Conservation (phyloP, 64 coral and sea anemone species). For the Stichodactyla mertensii region DNA sequence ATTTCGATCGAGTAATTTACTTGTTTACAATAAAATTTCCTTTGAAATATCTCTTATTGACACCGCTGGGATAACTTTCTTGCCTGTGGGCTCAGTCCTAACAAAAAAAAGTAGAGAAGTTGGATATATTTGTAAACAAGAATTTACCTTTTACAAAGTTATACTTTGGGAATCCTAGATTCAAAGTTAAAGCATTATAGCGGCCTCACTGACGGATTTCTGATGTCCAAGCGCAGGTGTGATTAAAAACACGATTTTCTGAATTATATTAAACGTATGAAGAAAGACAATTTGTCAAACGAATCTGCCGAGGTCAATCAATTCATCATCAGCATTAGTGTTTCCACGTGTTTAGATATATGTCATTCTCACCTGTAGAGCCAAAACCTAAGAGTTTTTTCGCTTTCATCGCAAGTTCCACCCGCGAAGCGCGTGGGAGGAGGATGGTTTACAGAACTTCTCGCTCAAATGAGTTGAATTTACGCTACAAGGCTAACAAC, state of each 20-base stretch:
- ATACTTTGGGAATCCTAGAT: neutral
- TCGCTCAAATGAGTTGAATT: neutral
- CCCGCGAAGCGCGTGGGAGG: neutral
- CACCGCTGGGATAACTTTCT: neutral
- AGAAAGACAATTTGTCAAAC: neutral
- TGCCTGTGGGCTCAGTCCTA: conserved; percentile 26
- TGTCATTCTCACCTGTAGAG: neutral
- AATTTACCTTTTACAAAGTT: neutral
- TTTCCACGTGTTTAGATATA: neutral
- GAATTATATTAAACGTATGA: neutral
- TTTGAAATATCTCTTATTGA: conserved; percentile 10
- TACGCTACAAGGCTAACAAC: neutral
- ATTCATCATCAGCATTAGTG: neutral
- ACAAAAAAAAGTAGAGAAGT: neutral
- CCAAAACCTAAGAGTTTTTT: neutral
- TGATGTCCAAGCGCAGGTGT: neutral
- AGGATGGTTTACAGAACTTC: neutral
- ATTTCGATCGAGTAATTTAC: neutral
- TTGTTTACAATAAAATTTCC: conserved; percentile 32
- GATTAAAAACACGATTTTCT: neutral
- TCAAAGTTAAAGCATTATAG: neutral
- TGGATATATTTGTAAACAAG: neutral
- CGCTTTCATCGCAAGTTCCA: neutral
- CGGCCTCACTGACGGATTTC: neutral
- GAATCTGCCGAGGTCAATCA: neutral